These are phyloP conservation scores for Styela plicata DNA, from an alignment of 23 tunicate species.

Conservation along the genomic window DNA sequence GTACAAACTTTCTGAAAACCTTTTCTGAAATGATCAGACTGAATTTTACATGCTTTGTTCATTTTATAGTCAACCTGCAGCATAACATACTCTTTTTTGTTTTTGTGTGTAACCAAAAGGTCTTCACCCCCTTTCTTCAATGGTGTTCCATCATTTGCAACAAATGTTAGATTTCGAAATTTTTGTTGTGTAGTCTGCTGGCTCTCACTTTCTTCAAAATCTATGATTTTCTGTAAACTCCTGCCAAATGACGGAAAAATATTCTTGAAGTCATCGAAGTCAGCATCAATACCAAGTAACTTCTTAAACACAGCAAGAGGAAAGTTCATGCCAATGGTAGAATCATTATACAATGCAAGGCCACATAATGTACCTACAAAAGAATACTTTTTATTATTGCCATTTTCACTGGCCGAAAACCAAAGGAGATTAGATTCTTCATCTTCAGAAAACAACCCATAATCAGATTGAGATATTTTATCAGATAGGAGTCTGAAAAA, in stretches of 20 bases:
- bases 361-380: background rate
- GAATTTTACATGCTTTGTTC: conserved; percentile 49
- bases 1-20: conserved; percentile 83
- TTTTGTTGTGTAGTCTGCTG: conserved; percentile 43
- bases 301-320: conserved; percentile 82
- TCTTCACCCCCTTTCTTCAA: conserved; percentile 54
- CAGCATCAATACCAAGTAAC: conserved; percentile 51
- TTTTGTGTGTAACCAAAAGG: conserved; percentile 48
- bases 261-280: conserved; percentile 51
- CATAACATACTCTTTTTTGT: conserved; percentile 64
- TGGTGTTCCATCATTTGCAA: conserved; percentile 43
- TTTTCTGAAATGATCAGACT: conserved; percentile 51
- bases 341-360: conserved; percentile 38
- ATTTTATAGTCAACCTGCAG: conserved; percentile 52
- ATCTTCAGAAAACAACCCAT: conserved; percentile 5
- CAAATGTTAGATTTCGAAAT: conserved; percentile 46
- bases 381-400: background rate
- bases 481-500: conserved; percentile 27
- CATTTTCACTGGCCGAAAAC: background rate
- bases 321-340: conserved; percentile 74
- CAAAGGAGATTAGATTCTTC: conserved; percentile 22
- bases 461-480: background rate
- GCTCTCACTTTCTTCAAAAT: conserved; percentile 23
- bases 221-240: conserved; percentile 39
- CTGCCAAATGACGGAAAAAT: conserved; percentile 56